These are phyloP conservation scores for Kuschelorhynchus macadamiae DNA, from an alignment of 2,888 invertebrate genomes.

Conservation along the genomic window DNA sequence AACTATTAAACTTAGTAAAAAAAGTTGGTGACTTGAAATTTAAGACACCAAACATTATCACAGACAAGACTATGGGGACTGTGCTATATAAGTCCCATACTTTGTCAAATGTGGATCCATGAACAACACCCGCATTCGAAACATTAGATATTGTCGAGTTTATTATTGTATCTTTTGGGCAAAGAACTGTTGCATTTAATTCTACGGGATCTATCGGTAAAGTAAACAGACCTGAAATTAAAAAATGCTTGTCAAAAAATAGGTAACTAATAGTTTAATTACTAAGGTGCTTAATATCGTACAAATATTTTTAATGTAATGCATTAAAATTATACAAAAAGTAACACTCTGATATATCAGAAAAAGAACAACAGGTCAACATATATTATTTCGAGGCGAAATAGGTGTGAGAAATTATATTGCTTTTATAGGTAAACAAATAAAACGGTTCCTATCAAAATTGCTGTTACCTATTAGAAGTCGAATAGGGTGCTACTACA, in stretches of 20 bases:
- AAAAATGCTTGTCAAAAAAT: neutral
- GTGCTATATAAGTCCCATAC: conserved; percentile 83
- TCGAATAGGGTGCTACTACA: no score
- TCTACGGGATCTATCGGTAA: conserved; percentile 11
- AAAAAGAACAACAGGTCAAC: no score
- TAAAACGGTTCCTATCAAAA: no score
- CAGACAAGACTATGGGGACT: conserved; percentile 84
- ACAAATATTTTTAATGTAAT: no score
- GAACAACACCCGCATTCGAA: neutral
- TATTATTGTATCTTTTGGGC: conserved; percentile 58
- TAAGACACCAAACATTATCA: conserved; percentile 84
- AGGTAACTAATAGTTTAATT: no score
- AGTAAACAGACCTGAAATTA: conserved; percentile 43
- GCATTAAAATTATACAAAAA: no score
- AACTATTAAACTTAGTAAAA: conserved; percentile 92
- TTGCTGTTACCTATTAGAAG: no score
- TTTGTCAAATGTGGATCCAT: conserved; percentile 57
- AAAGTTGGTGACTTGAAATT: conserved; percentile 91
- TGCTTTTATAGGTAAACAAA: no score
- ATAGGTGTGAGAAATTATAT: no score
- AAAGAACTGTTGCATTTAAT: conserved; percentile 58
- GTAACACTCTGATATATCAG: no score
- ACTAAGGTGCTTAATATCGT: no score
- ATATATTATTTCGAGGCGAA: no score
- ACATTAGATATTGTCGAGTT: conserved; percentile 19